Conservation (phyloP, 2,113 vertebrate genomes). For the Ammodytes dubius region DNA sequence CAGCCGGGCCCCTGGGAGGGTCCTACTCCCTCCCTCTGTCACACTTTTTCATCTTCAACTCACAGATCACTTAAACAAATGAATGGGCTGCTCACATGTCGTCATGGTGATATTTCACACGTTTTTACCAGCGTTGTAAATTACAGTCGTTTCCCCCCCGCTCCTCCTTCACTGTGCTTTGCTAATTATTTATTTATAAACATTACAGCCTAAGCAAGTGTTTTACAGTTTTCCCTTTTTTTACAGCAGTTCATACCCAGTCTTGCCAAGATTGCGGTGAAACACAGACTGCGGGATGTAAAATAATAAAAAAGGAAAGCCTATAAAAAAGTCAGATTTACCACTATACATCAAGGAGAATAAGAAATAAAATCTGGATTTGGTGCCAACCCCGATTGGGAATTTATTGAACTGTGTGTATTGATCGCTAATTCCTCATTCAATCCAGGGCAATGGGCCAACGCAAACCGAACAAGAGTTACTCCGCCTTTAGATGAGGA, state of each 20-base stretch:
- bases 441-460: constrained; percentile 54
- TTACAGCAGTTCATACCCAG: not conserved
- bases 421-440: constrained; percentile 73
- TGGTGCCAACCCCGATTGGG: not conserved
- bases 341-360: constrained; percentile 33
- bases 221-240: constrained; percentile 57
- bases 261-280: constrained; percentile 39
- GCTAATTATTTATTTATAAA: constrained; percentile 79
- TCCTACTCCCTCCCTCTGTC: constrained; percentile 4
- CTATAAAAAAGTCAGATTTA: constrained; percentile 62
- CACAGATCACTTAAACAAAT: constrained; percentile 80
- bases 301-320: constrained; percentile 22
- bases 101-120: constrained; percentile 75
- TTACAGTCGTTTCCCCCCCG: constrained; percentile 40
- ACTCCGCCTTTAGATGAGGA: constrained; percentile 63
- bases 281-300: constrained; percentile 23
- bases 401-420: constrained; percentile 59
- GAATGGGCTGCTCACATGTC: constrained; percentile 65
- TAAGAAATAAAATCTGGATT: constrained; percentile 47
- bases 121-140: constrained; percentile 73
- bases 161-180: constrained; percentile 36
- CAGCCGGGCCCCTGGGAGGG: constrained; percentile 25
- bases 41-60: constrained; percentile 67
- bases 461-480: constrained; percentile 50
- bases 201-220: constrained; percentile 49